Conservation (phyloP, 2,113 vertebrate species). For the Tenrec ecaudatus region DNA sequence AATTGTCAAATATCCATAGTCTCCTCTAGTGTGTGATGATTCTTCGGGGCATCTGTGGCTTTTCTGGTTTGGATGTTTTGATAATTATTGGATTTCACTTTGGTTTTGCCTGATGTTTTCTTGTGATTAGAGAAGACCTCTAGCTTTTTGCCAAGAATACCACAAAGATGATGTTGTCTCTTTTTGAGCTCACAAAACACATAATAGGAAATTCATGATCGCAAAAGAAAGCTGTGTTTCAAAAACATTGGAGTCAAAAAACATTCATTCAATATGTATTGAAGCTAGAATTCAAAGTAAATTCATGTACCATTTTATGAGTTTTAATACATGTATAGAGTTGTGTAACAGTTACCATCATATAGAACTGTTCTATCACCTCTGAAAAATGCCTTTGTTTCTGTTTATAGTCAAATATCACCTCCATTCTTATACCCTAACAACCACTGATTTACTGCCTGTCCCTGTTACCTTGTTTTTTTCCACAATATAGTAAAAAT, state of each 20-base stretch:
- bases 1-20: not conserved
- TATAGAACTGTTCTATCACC: not conserved
- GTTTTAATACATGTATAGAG: not conserved
- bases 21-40: not conserved
- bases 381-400: not conserved
- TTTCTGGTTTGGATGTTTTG: not conserved
- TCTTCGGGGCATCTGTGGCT: not conserved
- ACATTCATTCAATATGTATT: not conserved
- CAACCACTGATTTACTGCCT: not conserved
- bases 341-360: not conserved
- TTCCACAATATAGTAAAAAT: not conserved
- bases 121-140: not conserved
- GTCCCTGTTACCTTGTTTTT: not conserved
- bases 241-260: not conserved
- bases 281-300: not conserved
- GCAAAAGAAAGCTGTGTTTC: no score
- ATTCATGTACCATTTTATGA: not conserved
- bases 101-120: not conserved
- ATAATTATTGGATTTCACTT: not conserved
- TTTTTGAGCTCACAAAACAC: not conserved
- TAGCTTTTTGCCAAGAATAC: not conserved
- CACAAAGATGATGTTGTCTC: not conserved
- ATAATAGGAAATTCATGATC: not conserved
- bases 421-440: not conserved
- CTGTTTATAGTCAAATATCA: not conserved